These are phyloP conservation scores for Protomyctophum bolini DNA, from an alignment of 2,113 vertebrate species.

Conservation along the genomic window DNA sequence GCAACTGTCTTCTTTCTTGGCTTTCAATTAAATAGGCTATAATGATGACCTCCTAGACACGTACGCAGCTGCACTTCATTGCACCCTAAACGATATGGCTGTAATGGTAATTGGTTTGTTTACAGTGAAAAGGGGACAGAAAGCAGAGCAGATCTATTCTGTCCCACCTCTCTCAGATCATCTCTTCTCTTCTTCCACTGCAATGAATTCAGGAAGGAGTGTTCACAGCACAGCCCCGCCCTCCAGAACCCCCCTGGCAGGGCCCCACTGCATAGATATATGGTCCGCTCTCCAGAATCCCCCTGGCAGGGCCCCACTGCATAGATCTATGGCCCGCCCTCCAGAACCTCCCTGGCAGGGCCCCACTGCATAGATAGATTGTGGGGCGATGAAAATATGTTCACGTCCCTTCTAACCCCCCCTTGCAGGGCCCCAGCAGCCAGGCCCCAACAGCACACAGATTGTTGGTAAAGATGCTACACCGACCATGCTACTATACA, in stretches of 20 bases:
- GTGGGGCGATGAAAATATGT: too few relatives aligned
- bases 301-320: constrained; percentile 11
- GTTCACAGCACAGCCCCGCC: constrained; percentile 21
- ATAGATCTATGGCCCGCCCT: too few relatives aligned
- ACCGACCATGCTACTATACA: too few relatives aligned
- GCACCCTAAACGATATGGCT: not conserved
- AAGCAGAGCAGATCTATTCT: not conserved
- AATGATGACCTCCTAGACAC: constrained; percentile 2
- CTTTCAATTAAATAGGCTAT: not conserved
- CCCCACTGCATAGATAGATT: not conserved
- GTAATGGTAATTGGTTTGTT: too few relatives aligned
- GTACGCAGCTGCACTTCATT: constrained; percentile 23
- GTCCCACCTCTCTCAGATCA: constrained; percentile 36
- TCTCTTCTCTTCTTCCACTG: constrained; percentile 31
- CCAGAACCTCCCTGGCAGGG: constrained; percentile 26
- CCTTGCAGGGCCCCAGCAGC: constrained; percentile 29
- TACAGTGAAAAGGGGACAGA: too few relatives aligned
- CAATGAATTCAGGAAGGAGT: constrained; percentile 21
- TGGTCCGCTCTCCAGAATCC: not conserved
- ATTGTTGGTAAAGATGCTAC: too few relatives aligned
- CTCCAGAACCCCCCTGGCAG: not conserved
- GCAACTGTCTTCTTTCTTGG: constrained; percentile 38
- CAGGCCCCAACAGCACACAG: too few relatives aligned
- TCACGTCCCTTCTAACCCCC: not conserved
- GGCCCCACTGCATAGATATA: constrained; percentile 8